Evolutionary conservation across 2,113 vertebrate species (phyloP), one percentile per base, ranked within the genome.

Genomic region (Cheirogaleus medius): DNA sequence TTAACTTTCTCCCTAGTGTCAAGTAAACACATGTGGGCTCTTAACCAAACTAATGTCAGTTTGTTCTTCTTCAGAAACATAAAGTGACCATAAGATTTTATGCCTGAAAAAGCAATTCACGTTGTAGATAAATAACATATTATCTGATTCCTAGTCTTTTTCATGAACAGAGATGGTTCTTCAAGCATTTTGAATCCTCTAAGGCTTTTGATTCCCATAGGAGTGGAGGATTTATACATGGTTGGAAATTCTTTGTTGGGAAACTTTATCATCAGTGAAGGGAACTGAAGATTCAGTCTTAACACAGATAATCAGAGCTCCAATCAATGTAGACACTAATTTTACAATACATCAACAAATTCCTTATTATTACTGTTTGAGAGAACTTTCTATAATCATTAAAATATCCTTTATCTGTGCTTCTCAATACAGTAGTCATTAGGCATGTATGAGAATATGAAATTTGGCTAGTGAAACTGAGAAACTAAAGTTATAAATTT

Each of bases 31-130:
- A 58, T 18, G 23, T 44, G 71, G 39, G 18, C 2, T 71, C 64
- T 81, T 88, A 80, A 85, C 9, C 80, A 94, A 92, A 78, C 58
- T 90, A 92, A 69, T 60, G 39, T 29, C 44, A 80, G 18, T 94
- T 80, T 78, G n/a, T 52, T 86, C 49, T 88, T 93, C 52, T 89
- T 87, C 44, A 89, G 54, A 97, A 97, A 93, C 44, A 78, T 87
- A 60, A 96, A 49, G 13, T 63, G 29, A 34, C 20, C 69, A 84
- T 27, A 37, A 83, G 12, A 86, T 60, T 92, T 96, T 90, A 32
- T 68, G 25, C 39, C 27, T 49, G 49, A 87, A 87, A 56, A 21
- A 87, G 21, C 12, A n/a, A 4, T 64, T 76, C 64, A 77, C 10
- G 47, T 8, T n/a, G 18, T 39, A 42, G 66, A 15, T 39, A 81